Evolutionary conservation across 2,113 vertebrate species (phyloP).

Genomic region (Tautogolabrus adspersus): DNA sequence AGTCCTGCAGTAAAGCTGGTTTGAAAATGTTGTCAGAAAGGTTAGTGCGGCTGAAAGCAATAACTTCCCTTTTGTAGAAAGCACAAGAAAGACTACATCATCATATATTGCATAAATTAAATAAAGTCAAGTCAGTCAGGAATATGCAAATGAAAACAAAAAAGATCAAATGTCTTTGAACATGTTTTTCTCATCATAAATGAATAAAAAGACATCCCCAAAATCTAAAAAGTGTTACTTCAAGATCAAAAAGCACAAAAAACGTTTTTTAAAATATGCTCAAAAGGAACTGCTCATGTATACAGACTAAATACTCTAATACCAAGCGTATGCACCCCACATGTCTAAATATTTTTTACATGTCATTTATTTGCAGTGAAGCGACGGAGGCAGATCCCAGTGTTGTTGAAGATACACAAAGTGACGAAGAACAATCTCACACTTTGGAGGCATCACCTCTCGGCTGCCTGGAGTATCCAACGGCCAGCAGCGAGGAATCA

Average conservation of each 20-base stretch:
- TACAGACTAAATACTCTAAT: no score
- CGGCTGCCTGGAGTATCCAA: conserved; percentile 1
- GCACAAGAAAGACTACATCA: no score
- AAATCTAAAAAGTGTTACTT: neutral
- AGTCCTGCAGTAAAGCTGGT: no score
- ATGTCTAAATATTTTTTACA: neutral
- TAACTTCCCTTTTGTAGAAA: no score
- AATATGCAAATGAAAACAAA: neutral
- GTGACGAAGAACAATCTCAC: conserved; percentile 11
- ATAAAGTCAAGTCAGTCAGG: neutral
- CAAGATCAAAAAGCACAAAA: no score
- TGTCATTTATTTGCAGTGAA: conserved; percentile 35
- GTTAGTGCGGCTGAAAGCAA: no score
- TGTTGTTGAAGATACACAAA: neutral
- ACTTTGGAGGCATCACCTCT: conserved; percentile 6
- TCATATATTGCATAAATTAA: no score
- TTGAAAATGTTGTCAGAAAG: no score
- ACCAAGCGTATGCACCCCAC: neutral
- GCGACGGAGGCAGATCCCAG: conserved; percentile 5
- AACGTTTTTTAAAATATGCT: no score
- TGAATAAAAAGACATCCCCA: neutral
- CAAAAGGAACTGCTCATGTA: no score
- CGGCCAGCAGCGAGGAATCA: neutral
- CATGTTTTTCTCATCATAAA: neutral
- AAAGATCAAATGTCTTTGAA: no score